Evolutionary conservation across 1,140 invertebrate genomes (phyloP).

Genomic region (Teleopsis dalmanni): DNA sequence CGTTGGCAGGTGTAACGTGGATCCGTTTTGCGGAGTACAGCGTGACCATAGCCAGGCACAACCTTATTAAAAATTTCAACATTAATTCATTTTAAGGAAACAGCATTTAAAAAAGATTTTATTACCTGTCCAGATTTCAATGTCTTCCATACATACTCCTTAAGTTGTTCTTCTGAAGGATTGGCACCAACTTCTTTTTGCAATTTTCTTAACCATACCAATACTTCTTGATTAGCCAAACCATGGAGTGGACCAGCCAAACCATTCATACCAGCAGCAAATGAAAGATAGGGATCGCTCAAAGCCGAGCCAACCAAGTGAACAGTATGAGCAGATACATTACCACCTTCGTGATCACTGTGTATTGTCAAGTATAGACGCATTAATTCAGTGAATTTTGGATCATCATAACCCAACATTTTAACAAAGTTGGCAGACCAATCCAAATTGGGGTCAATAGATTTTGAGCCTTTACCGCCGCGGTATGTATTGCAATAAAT

Average conservation of each 20-base stretch:
- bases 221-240: constrained; percentile 89
- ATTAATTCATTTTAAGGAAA: not conserved
- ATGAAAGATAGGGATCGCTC: constrained; percentile 90
- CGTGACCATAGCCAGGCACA: constrained; percentile 94
- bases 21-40: constrained; percentile 93
- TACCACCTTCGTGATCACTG: constrained; percentile 92
- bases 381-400: constrained; percentile 86
- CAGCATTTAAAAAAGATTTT: not conserved
- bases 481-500: constrained; percentile 89
- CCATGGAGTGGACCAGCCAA: constrained; percentile 93
- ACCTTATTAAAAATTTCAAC: constrained; percentile 63
- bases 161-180: constrained; percentile 78
- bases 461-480: constrained; percentile 76
- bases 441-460: constrained; percentile 83
- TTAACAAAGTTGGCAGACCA: constrained; percentile 90
- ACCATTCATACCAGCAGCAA: constrained; percentile 90
- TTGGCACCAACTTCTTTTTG: constrained; percentile 70
- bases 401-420: constrained; percentile 87
- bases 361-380: constrained; percentile 94
- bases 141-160: constrained; percentile 92
- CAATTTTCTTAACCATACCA: constrained; percentile 78
- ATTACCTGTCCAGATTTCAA: constrained; percentile 70
- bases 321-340: constrained; percentile 90
- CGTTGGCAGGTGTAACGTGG: constrained; percentile 85
- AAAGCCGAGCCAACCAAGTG: constrained; percentile 93